phyloP scores from a whole-genome alignment of 2,113 vertebrate genomes.

The Rynchops niger region DNA sequence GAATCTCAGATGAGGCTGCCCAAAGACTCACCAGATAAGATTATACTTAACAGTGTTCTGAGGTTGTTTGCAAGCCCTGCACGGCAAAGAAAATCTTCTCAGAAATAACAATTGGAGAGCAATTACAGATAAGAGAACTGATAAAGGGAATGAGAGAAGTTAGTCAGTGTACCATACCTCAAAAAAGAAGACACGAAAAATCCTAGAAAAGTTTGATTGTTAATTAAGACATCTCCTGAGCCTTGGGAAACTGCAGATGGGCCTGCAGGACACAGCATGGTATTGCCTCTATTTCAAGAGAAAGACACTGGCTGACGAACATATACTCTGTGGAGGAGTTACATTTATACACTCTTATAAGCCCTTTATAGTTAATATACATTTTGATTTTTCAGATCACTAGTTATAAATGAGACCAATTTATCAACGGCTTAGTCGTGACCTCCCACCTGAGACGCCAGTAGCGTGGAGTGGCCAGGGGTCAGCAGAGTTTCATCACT shows the following conservation, averaged over 20 bases:
- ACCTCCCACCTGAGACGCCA: neutral
- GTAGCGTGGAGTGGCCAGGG: fast-evolving
- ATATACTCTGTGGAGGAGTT: neutral
- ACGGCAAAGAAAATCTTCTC: neutral
- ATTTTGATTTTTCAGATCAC: neutral
- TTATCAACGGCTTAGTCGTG: neutral
- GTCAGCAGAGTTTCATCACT: neutral
- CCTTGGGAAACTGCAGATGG: neutral
- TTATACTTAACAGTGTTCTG: neutral
- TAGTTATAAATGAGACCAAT: neutral
- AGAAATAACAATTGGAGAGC: neutral
- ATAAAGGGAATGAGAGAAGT: neutral
- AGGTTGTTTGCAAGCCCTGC: neutral
- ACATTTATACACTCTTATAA: neutral
- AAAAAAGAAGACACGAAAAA: neutral
- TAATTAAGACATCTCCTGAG: neutral
- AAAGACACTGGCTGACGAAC: neutral
- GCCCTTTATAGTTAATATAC: neutral
- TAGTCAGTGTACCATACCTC: neutral
- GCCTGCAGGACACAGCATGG: neutral
- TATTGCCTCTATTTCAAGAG: neutral
- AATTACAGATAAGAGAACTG: neutral
- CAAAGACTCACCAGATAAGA: neutral
- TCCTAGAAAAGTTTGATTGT: neutral
- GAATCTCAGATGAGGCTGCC: neutral